These are phyloP conservation scores for Tenodera sinensis DNA, from an alignment of 2,888 invertebrate genomes.

Conservation along the genomic window DNA sequence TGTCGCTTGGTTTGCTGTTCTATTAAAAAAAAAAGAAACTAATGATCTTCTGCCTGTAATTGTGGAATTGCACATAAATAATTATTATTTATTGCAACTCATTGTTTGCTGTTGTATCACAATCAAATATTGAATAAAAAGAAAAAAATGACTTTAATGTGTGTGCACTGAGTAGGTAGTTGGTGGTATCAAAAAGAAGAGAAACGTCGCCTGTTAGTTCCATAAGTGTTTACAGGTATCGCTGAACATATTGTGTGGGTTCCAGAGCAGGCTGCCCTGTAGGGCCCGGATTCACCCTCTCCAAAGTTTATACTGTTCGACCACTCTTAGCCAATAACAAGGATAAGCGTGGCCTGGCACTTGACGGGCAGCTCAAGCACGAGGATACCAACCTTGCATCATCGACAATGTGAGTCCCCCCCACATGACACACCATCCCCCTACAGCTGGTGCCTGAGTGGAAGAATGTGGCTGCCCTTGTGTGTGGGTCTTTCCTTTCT, in stretches of 20 bases:
- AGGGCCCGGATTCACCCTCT: conserved; percentile 78
- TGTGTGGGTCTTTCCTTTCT: background rate
- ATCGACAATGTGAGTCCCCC: conserved; percentile 71
- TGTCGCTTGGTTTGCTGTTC: too few relatives aligned
- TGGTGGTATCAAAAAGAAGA: background rate
- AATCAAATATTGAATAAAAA: too few relatives aligned
- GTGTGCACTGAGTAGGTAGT: too few relatives aligned
- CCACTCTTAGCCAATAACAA: conserved; percentile 78
- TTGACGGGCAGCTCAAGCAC: conserved; percentile 82
- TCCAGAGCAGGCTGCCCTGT: conserved; percentile 75
- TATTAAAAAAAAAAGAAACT: too few relatives aligned
- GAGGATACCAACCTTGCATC: conserved; percentile 86
- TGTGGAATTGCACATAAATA: too few relatives aligned
- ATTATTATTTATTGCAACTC: too few relatives aligned
- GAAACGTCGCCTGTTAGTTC: background rate
- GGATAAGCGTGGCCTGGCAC: conserved; percentile 78
- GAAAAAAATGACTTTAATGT: too few relatives aligned
- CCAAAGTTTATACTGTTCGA: conserved; percentile 76
- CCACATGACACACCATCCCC: background rate
- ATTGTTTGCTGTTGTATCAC: too few relatives aligned
- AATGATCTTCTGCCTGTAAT: too few relatives aligned
- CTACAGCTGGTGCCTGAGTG: background rate
- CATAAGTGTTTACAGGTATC: background rate
- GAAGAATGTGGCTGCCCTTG: background rate
- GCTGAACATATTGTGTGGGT: background rate